Evolutionary conservation across 2,113 vertebrate species (phyloP).

Genomic region (Hydrolagus affinis): DNA sequence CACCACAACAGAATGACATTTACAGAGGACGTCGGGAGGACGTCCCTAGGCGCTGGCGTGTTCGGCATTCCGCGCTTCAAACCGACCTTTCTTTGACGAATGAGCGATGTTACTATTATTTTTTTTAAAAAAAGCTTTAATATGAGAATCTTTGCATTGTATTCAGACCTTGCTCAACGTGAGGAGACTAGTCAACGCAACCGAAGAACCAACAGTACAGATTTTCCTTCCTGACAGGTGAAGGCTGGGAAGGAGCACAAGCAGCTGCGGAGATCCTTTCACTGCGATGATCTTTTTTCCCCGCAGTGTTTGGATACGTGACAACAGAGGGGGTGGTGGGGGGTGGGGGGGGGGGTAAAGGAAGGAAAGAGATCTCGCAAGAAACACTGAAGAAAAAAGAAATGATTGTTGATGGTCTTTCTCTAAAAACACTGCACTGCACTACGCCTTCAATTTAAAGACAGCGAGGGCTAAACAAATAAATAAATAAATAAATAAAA

Average conservation of each 20-base stretch:
- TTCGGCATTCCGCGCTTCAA: too few relatives aligned
- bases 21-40: too few relatives aligned
- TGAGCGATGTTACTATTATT: too few relatives aligned
- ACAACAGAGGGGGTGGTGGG: too few relatives aligned
- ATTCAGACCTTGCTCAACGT: background rate
- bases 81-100: too few relatives aligned
- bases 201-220: background rate
- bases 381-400: background rate
- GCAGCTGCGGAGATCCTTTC: background rate
- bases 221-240: background rate
- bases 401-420: background rate
- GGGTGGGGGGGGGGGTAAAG: too few relatives aligned
- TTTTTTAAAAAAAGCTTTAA: too few relatives aligned
- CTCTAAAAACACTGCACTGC: constrained; percentile 33
- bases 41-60: too few relatives aligned
- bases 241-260: background rate
- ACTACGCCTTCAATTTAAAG: constrained; percentile 48
- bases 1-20: too few relatives aligned
- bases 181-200: background rate
- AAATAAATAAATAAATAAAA: constrained; percentile 41
- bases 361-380: too few relatives aligned
- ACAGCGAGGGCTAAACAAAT: constrained; percentile 1
- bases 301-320: background rate
- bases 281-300: background rate
- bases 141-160: background rate